Base-by-base conservation (phyloP, 2,113 vertebrate species). In the Centrocercus urophasianus region DNA sequence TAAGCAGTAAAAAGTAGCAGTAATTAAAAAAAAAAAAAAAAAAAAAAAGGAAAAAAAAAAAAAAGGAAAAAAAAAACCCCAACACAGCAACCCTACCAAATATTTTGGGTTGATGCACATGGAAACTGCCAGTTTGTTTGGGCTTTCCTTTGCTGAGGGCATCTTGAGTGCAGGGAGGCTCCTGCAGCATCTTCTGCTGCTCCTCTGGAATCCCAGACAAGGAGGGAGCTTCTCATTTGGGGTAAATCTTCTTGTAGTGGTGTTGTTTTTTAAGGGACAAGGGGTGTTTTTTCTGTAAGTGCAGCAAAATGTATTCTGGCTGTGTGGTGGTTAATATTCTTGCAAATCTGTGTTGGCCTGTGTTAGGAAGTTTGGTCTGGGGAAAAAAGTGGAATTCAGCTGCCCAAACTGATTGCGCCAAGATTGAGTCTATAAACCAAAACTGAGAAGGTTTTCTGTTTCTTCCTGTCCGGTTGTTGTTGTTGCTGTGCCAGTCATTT, bases 301-400 rank as follows among this genome's bases (percentile, higher is more conserved):
- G 57, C 6, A 63, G 22, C 63, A 6, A 66, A 87, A 32, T 1
- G 4, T 34, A 27, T 43, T 16, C 25, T 63, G 65, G 50, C 50
- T 72, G 19, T 3, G 12, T 25, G 57, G 19, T 24, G 28, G 38
- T 47, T 72, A 92, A 52, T 43, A 61, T 32, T 75, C 14, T 32
- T 47, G 22, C 13, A 21, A 13, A 6, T 42, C 47, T 1, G 1
- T 42, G n/a, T 36, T 61, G 25, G 48, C 25, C 75, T 1, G 0
- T 40, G 43, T 36, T 54, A 91, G 52, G 66, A 87, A 82, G 27
- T 13, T 85, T 85, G 77, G 20, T 43, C 52, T 66, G 28, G 34
- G 7, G 4, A 43, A 56, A 69, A 57, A 15, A 6, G 11, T 16
- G 14, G 48, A 61, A 52, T 83, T 57, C 45, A 64, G 6, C 71